Evolutionary conservation across 2,888 invertebrate species (phyloP).

Genomic region (Alloplasta piceator): DNA sequence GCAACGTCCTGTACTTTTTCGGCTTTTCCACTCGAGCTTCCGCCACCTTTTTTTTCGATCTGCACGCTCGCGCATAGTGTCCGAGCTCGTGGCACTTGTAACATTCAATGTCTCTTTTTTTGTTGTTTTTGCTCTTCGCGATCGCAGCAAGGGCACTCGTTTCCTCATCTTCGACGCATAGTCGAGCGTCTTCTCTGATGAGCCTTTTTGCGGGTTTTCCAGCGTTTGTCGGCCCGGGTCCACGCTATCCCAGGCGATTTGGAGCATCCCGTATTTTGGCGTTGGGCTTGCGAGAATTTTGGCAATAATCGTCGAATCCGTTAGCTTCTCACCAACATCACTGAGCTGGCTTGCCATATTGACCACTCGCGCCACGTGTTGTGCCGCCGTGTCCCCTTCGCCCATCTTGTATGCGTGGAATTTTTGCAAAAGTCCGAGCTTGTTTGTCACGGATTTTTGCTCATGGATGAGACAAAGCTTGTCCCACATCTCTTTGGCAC

Average conservation of each 20-base stretch:
- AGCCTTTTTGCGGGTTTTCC: slow-evolving; percentile 35
- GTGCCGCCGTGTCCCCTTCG: slow-evolving; percentile 28
- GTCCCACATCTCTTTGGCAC: slow-evolving; percentile 53
- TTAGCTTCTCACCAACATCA: slow-evolving; percentile 9
- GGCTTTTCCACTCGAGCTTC: no score
- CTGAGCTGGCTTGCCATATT: no score
- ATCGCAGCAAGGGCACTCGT: not conserved
- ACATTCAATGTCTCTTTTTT: not conserved
- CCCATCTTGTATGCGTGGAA: slow-evolving; percentile 18
- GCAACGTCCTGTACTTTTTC: no score
- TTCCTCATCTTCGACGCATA: slow-evolving; percentile 10
- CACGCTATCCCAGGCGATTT: slow-evolving; percentile 40
- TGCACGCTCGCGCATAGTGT: not conserved
- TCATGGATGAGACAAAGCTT: slow-evolving; percentile 50
- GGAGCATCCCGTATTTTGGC: slow-evolving; percentile 31
- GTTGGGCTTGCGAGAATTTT: slow-evolving; percentile 9
- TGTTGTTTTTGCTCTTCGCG: not conserved
- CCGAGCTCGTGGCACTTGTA: not conserved
- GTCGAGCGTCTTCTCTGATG: slow-evolving; percentile 37
- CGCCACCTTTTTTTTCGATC: not conserved
- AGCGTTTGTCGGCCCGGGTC: slow-evolving; percentile 30
- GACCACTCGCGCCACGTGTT: no score
- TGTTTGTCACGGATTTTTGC: slow-evolving; percentile 53
- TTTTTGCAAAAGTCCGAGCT: slow-evolving; percentile 13
- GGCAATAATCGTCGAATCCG: not conserved